A percentile compares a stretch with the other conserved stretches of the same genome.
Conservation (phyloP, 2,888 invertebrate species). For the Leucania comma region DNA sequence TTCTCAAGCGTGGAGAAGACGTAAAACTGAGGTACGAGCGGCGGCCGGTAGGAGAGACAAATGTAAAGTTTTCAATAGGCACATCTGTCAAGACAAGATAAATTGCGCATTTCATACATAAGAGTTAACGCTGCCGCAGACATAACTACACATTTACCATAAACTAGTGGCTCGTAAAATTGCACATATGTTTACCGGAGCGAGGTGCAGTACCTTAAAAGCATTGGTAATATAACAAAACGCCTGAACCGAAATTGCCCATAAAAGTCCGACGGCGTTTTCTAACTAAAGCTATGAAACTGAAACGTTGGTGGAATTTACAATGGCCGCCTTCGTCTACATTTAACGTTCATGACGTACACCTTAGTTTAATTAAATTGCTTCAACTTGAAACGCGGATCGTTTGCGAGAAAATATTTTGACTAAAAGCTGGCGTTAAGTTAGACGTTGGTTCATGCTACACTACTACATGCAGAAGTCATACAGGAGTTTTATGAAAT, state of each 20-base stretch:
- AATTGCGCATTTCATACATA: conserved; percentile 68
- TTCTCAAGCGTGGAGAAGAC: conserved; percentile 46
- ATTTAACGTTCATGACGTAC: conserved; percentile 88
- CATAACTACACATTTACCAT: conserved; percentile 87
- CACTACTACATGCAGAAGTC: too few species aligned
- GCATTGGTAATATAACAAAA: conserved; percentile 91
- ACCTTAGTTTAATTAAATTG: conserved; percentile 89
- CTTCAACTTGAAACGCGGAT: conserved; percentile 70
- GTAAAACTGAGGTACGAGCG: conserved; percentile 39
- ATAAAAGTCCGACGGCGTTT: conserved; percentile 90
- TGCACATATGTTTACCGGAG: conserved; percentile 89
- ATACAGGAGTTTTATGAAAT: too few species aligned
- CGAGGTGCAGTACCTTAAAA: conserved; percentile 90
- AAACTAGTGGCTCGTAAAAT: conserved; percentile 87
- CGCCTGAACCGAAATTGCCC: conserved; percentile 91
- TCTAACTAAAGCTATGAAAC: conserved; percentile 91
- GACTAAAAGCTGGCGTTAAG: conserved; percentile 51
- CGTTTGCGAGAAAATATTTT: conserved; percentile 62
- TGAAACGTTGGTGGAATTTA: conserved; percentile 89
- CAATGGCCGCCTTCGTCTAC: conserved; percentile 88
- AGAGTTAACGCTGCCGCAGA: conserved; percentile 78
- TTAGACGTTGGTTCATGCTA: conserved; percentile 3
- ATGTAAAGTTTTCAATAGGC: conserved; percentile 69
- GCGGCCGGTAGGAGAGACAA: conserved; percentile 51
- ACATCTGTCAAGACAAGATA: conserved; percentile 71